These are phyloP conservation scores for Solenopsis invicta DNA, from an alignment of 1,140 invertebrate genomes.

Conservation along the genomic window DNA sequence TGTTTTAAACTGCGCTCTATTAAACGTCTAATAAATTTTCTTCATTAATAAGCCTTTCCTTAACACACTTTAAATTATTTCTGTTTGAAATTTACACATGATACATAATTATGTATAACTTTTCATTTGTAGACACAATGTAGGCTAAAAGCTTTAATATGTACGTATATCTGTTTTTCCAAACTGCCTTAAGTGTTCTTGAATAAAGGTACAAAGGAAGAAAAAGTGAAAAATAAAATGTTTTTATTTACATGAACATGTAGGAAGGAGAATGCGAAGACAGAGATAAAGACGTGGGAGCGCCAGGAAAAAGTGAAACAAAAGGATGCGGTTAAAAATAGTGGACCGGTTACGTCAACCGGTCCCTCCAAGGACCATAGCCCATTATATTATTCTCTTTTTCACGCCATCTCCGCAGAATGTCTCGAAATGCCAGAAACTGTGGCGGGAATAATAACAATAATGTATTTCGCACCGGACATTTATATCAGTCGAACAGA, in stretches of 20 bases:
- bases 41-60: background rate
- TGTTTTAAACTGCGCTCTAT: background rate
- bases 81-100: background rate
- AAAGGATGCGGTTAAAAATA: slow-evolving; percentile 75
- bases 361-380: slow-evolving; percentile 56
- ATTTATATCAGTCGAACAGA: slow-evolving; percentile 19
- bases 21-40: background rate
- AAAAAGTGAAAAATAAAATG: background rate
- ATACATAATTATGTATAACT: background rate
- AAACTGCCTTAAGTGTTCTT: background rate
- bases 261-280: slow-evolving; percentile 8
- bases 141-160: background rate
- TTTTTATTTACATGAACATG: background rate
- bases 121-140: background rate
- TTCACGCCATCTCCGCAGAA: slow-evolving; percentile 13
- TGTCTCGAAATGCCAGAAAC: slow-evolving; percentile 53
- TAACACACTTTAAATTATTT: background rate
- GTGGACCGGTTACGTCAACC: slow-evolving; percentile 75
- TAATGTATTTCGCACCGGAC: background rate
- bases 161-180: background rate
- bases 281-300: slow-evolving; percentile 35
- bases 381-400: slow-evolving; percentile 53
- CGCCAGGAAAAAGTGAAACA: slow-evolving; percentile 46
- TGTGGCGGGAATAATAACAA: slow-evolving; percentile 21
- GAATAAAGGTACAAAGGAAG: background rate